Evolutionary conservation across 2,888 invertebrate species (phyloP).

Genomic region (Atrina japonica): DNA sequence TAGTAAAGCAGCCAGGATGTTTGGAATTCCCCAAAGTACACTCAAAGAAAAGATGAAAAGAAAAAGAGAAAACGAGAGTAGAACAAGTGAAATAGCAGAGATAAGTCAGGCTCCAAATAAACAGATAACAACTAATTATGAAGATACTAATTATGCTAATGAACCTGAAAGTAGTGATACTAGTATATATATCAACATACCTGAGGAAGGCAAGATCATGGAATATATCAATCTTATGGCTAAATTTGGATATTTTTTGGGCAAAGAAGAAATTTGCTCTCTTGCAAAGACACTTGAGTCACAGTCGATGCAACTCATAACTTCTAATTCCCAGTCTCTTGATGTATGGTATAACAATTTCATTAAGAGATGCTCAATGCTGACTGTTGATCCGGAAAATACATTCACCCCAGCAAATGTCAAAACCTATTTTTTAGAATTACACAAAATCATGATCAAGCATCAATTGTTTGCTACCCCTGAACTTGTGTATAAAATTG

Average conservation of each 20-base stretch:
- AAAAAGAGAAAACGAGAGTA: background rate
- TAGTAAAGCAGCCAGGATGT: background rate
- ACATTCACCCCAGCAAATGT: background rate
- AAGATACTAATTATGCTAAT: no score
- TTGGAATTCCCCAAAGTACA: conserved; percentile 1
- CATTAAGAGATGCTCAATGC: background rate
- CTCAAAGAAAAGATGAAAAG: background rate
- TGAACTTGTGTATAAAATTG: conserved; percentile 1
- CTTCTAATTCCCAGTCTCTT: background rate
- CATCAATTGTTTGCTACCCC: background rate
- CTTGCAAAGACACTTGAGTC: background rate
- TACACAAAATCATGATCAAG: background rate
- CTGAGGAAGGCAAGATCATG: background rate
- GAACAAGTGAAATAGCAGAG: no score
- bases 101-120: background rate
- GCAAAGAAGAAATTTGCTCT: background rate
- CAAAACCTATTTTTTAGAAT: background rate
- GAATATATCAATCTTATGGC: background rate
- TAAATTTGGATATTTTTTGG: background rate
- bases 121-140: background rate
- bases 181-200: background rate
- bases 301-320: no score
- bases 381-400: background rate
- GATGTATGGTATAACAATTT: background rate
- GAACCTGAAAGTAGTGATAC: no score